Percentiles rank a stretch among this genome's conserved stretches.
These are phyloP conservation scores for Nesidiocoris tenuis DNA, from an alignment of 2,888 invertebrate genomes.

Conservation along the genomic window DNA sequence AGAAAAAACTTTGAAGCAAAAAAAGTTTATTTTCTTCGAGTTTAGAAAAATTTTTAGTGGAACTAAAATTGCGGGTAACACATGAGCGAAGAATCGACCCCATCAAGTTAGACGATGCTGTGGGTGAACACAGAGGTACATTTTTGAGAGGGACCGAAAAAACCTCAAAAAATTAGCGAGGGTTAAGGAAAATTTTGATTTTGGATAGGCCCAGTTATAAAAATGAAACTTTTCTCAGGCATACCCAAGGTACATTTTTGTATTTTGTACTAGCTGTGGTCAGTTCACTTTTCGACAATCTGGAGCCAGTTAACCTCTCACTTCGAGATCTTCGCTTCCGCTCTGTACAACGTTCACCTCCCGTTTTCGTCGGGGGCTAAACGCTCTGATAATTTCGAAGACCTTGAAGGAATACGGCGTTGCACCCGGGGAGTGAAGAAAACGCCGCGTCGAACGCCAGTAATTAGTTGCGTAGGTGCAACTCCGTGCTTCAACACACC, in stretches of 20 bases:
- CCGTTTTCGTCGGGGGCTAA: background rate
- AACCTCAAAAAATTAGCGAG: background rate
- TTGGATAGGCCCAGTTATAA: too few relatives aligned
- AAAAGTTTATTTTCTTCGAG: too few relatives aligned
- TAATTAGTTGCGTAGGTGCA: constrained; percentile 26
- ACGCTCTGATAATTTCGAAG: constrained; percentile 29
- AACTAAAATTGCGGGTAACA: too few relatives aligned
- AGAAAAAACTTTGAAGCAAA: too few relatives aligned
- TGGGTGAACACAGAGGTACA: too few relatives aligned
- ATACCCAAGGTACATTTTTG: too few relatives aligned
- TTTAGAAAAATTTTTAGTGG: too few relatives aligned
- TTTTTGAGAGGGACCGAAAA: too few relatives aligned
- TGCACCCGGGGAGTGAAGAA: constrained; percentile 3
- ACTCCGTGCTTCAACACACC: background rate
- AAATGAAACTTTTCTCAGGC: too few relatives aligned
- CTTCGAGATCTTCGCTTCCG: constrained; percentile 8
- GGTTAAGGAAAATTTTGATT: too few relatives aligned
- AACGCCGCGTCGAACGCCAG: background rate
- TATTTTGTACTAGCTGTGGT: background rate
- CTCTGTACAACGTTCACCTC: background rate
- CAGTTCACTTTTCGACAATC: background rate
- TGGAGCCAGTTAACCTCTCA: background rate
- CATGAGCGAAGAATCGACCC: too few relatives aligned
- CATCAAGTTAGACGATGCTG: too few relatives aligned
- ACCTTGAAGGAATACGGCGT: constrained; percentile 24